Conservation (phyloP, 30 jellyfish, hydroid and myxozoan species). For the Nemopilema nomurai region DNA sequence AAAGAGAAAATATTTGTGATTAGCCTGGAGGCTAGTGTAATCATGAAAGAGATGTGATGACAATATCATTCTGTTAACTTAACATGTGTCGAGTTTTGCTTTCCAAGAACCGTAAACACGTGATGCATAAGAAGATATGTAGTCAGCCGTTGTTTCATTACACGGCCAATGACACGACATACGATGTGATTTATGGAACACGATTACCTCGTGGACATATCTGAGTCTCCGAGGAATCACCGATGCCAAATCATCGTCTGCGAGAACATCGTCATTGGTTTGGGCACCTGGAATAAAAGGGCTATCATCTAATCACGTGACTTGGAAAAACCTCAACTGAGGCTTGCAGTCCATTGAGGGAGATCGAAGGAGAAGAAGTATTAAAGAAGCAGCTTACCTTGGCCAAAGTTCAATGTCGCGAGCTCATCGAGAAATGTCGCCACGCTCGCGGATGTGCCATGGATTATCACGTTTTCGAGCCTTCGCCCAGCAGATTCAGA, state of each 20-base stretch:
- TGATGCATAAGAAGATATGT: too few relatives aligned
- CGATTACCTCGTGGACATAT: slow-evolving; percentile 55
- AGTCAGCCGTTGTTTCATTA: too few relatives aligned
- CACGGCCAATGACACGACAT: too few relatives aligned
- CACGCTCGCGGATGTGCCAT: slow-evolving; percentile 43
- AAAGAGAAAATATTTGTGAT: not conserved
- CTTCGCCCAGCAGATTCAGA: slow-evolving; percentile 28
- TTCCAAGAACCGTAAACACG: too few relatives aligned
- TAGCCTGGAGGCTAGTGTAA: not conserved
- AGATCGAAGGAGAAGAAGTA: too few relatives aligned
- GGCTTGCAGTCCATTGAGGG: too few relatives aligned
- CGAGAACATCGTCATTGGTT: not conserved
- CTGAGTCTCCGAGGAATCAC: slow-evolving; percentile 55
- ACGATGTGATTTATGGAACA: too few relatives aligned
- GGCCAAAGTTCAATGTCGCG: slow-evolving; percentile 1
- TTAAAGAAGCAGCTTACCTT: not conserved
- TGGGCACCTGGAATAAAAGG: not conserved
- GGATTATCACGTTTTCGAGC: slow-evolving; percentile 50
- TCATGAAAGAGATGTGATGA: not conserved
- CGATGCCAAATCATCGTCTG: slow-evolving; percentile 26
- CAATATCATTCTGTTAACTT: not conserved
- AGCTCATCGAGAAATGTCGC: slow-evolving; percentile 48
- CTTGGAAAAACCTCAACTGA: too few relatives aligned
- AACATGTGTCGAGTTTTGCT: too few relatives aligned
- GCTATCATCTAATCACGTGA: too few relatives aligned